Percentiles rank a stretch among this genome's conserved stretches.
Evolutionary conservation across 2,797 vertebrate species (phyloP).

Genomic region (Sebastes diploproa): DNA sequence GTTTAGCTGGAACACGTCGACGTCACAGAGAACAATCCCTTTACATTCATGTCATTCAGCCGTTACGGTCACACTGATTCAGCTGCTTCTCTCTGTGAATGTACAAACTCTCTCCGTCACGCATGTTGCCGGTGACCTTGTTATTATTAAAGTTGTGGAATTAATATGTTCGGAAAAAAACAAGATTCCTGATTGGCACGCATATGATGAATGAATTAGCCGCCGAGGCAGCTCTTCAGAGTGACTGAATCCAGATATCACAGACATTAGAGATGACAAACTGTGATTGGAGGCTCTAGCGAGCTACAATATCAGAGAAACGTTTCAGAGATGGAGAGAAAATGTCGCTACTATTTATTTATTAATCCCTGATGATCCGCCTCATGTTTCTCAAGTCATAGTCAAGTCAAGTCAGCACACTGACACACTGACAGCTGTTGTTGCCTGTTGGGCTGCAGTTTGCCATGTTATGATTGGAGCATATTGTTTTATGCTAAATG

Average conservation of each 20-base stretch:
- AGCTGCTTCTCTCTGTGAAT: not conserved
- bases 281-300: not conserved
- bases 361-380: too few relatives aligned
- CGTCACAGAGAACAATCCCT: not conserved
- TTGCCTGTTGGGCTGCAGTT: too few relatives aligned
- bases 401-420: too few relatives aligned
- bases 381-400: too few relatives aligned
- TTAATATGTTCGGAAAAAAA: constrained; percentile 28
- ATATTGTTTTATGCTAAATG: too few relatives aligned
- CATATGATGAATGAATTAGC: constrained; percentile 25
- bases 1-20: not conserved
- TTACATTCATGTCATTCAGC: not conserved
- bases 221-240: not conserved
- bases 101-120: constrained; percentile 16
- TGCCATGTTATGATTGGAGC: too few relatives aligned
- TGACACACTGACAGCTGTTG: too few relatives aligned
- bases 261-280: too few relatives aligned
- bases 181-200: constrained; percentile 31
- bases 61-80: not conserved
- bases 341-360: too few relatives aligned
- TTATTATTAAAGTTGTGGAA: constrained; percentile 39
- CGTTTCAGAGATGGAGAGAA: too few relatives aligned
- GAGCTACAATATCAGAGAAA: too few relatives aligned
- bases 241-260: not conserved
- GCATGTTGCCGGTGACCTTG: constrained; percentile 13